These are phyloP conservation scores for Hyaena hyaena DNA, from an alignment of 2,113 vertebrate genomes.

Conservation along the genomic window DNA sequence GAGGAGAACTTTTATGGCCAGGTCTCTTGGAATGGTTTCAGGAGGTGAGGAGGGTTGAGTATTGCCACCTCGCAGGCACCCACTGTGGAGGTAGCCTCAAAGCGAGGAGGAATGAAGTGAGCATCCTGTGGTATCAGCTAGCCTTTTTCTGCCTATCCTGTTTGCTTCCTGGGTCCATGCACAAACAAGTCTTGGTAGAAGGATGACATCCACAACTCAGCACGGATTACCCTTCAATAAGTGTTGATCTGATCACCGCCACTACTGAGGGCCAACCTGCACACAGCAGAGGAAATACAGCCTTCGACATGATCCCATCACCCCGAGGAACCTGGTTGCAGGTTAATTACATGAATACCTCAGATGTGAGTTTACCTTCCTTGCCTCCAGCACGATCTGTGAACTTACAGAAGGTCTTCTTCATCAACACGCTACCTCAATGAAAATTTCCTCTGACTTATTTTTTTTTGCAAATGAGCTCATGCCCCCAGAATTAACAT, in stretches of 20 bases:
- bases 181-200: neutral
- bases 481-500: neutral
- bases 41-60: neutral
- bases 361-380: neutral
- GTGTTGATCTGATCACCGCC: neutral
- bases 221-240: neutral
- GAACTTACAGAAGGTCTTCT: neutral
- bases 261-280: neutral
- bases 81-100: neutral
- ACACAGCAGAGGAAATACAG: neutral
- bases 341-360: neutral
- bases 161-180: neutral
- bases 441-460: neutral
- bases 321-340: neutral
- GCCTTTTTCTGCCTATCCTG: neutral
- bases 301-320: neutral
- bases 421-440: neutral
- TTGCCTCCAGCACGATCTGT: neutral
- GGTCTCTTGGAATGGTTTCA: neutral
- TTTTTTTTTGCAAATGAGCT: neutral
- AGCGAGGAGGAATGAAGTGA: neutral
- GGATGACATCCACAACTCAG: neutral
- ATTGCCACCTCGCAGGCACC: neutral
- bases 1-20: neutral
- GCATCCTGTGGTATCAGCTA: neutral